Conservation (phyloP, 2,113 vertebrate genomes). For the Dendropsophus ebraccatus region DNA sequence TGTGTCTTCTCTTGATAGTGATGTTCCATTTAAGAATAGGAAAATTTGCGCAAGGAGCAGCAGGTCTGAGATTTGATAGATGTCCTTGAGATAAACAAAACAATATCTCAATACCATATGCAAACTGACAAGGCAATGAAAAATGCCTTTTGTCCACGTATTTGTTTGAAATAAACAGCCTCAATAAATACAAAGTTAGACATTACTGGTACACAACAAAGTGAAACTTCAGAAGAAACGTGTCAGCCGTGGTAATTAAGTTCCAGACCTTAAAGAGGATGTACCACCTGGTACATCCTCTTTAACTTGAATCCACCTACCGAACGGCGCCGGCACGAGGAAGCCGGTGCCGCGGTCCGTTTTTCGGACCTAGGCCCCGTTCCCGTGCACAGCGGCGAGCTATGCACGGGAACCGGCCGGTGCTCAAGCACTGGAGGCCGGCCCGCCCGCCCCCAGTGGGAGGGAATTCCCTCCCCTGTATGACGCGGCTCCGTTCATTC, state of each 20-base stretch:
- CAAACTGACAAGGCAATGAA: conserved; percentile 37
- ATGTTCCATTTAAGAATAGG: conserved; percentile 49
- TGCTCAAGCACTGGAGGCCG: too few relatives aligned
- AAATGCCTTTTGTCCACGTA: conserved; percentile 5
- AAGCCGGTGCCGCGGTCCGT: too few relatives aligned
- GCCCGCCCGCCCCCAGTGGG: too few relatives aligned
- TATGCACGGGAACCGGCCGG: too few relatives aligned
- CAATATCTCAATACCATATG: conserved; percentile 51
- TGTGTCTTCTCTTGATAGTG: conserved; percentile 48
- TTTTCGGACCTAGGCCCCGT: too few relatives aligned
- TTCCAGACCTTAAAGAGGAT: not conserved
- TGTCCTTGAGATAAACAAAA: conserved; percentile 49
- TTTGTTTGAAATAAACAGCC: conserved; percentile 5
- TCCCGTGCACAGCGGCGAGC: too few relatives aligned
- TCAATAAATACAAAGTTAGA: conserved; percentile 28
- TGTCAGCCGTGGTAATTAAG: not conserved
- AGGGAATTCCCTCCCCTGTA: too few relatives aligned
- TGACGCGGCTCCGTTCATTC: too few relatives aligned
- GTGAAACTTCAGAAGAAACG: not conserved
- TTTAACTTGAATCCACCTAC: too few relatives aligned
- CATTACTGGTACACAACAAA: not conserved
- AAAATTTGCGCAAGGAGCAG: conserved; percentile 38
- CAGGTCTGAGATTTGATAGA: conserved; percentile 39
- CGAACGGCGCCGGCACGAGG: too few relatives aligned
- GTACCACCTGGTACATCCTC: too few relatives aligned